A percentile compares a stretch with the other conserved stretches of the same genome.
Conservation (phyloP, 53 echinoderm and acorn worm genomes). For the Glandiceps talaboti region DNA sequence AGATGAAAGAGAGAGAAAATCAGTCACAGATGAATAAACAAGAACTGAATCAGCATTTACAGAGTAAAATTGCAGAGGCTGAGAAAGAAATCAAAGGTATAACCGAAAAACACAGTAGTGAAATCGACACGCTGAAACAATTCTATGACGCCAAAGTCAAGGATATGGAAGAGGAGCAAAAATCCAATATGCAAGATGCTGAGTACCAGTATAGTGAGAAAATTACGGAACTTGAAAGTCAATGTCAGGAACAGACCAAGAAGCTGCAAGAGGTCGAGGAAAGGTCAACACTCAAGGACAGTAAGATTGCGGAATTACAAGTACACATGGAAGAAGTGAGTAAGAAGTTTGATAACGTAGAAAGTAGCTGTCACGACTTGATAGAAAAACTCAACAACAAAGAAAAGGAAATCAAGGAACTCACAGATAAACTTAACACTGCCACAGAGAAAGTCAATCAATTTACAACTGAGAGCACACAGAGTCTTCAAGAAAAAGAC, state of each 20-base stretch:
- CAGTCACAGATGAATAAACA: not conserved
- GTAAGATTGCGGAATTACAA: not conserved
- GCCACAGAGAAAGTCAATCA: constrained; percentile 11
- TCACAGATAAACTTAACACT: constrained; percentile 17
- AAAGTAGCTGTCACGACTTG: not conserved
- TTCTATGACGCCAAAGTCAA: not conserved
- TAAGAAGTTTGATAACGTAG: constrained; percentile 9
- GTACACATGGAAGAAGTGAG: not conserved
- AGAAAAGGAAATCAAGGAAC: constrained; percentile 29
- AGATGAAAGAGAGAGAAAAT: constrained; percentile 1
- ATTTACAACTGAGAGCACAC: constrained; percentile 18
- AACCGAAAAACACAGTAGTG: constrained; percentile 21
- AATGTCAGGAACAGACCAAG: not conserved
- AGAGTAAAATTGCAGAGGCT: constrained; percentile 18
- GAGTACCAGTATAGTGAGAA: not conserved
- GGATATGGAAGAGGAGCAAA: not conserved
- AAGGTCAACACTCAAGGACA: not conserved
- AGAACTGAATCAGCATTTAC: not conserved
- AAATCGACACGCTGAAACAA: constrained; percentile 5
- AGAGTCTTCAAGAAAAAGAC: not conserved
- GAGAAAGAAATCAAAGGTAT: constrained; percentile 18
- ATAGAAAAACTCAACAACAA: not conserved
- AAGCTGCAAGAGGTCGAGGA: not conserved
- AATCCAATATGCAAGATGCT: not conserved
- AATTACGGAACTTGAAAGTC: not conserved